Percentiles rank a stretch among this genome's conserved stretches.
These are phyloP conservation scores for Carabus problematicus DNA, from an alignment of 2,888 invertebrate genomes.

Conservation along the genomic window DNA sequence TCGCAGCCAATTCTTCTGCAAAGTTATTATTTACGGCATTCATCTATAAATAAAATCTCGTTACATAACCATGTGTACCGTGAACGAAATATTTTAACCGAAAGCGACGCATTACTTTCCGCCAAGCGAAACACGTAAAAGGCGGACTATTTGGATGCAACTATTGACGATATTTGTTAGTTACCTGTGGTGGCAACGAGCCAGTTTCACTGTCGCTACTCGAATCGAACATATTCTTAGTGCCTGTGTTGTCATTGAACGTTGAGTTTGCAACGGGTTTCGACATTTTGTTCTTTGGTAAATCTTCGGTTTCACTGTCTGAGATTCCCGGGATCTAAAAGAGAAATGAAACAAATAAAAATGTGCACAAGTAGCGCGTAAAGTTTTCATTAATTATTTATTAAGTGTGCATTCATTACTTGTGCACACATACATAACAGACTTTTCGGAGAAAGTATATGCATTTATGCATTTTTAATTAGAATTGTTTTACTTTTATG, in stretches of 20 bases:
- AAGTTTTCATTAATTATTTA: not conserved
- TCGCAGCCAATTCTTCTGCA: slow-evolving; percentile 68
- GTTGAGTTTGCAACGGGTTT: slow-evolving; percentile 52
- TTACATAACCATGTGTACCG: not conserved
- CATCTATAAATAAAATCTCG: slow-evolving; percentile 10
- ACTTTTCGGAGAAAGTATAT: not conserved
- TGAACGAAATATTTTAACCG: not conserved
- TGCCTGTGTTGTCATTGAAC: slow-evolving; percentile 49
- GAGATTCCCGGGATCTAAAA: slow-evolving; percentile 50
- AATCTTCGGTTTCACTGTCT: slow-evolving; percentile 53
- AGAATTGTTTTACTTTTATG: not conserved
- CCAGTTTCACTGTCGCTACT: slow-evolving; percentile 50
- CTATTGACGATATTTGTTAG: slow-evolving; percentile 5
- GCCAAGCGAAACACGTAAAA: not conserved
- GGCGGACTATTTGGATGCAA: not conserved
- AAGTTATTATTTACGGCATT: slow-evolving; percentile 55
- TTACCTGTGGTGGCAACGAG: slow-evolving; percentile 50
- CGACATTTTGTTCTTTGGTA: slow-evolving; percentile 45
- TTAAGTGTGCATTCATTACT: slow-evolving; percentile 23
- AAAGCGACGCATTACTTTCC: not conserved
- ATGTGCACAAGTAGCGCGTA: slow-evolving; percentile 19
- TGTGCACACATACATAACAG: not conserved
- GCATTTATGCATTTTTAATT: no score
- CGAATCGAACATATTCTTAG: slow-evolving; percentile 45
- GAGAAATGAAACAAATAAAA: no score